A percentile compares a stretch with the other conserved stretches of the same genome.
Evolutionary conservation across 2,797 vertebrate species (phyloP).

Genomic region (Meda fulgida): DNA sequence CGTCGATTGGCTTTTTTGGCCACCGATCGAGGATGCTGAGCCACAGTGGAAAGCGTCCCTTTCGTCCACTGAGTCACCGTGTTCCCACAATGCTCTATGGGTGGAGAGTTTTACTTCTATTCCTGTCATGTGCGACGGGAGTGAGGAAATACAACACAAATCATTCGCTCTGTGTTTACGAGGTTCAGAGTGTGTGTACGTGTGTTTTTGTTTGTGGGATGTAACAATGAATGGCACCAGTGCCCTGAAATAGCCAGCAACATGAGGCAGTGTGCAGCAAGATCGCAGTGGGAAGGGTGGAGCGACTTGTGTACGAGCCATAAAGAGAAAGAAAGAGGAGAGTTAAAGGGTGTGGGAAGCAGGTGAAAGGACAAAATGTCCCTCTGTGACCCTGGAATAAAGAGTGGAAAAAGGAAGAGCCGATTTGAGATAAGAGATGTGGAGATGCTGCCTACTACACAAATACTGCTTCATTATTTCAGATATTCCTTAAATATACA

Average conservation of each 20-base stretch:
- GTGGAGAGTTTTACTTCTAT: slow-evolving; percentile 59
- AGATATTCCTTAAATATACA: background rate
- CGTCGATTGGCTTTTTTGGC: slow-evolving; percentile 44
- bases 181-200: slow-evolving; percentile 32
- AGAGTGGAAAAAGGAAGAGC: slow-evolving; percentile 30
- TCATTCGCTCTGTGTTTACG: slow-evolving; percentile 40
- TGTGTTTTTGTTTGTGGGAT: slow-evolving; percentile 52
- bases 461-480: slow-evolving; percentile 3
- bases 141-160: slow-evolving; percentile 48
- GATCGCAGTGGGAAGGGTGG: slow-evolving; percentile 39
- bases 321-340: slow-evolving; percentile 27
- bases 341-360: slow-evolving; percentile 29
- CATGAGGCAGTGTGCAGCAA: slow-evolving; percentile 38
- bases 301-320: slow-evolving; percentile 24
- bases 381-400: slow-evolving; percentile 40
- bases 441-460: background rate
- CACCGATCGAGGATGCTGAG: slow-evolving; percentile 16
- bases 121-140: slow-evolving; percentile 44
- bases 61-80: slow-evolving; percentile 54
- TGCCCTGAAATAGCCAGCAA: slow-evolving; percentile 65
- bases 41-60: slow-evolving; percentile 29
- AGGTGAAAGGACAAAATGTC: slow-evolving; percentile 38
- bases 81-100: slow-evolving; percentile 66
- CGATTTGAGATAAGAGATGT: slow-evolving; percentile 11
- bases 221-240: slow-evolving; percentile 63